Evolutionary conservation across 2,888 invertebrate genomes (phyloP), one percentile per base, ranked within the genome.

Genomic region (Ennomos erosarius): DNA sequence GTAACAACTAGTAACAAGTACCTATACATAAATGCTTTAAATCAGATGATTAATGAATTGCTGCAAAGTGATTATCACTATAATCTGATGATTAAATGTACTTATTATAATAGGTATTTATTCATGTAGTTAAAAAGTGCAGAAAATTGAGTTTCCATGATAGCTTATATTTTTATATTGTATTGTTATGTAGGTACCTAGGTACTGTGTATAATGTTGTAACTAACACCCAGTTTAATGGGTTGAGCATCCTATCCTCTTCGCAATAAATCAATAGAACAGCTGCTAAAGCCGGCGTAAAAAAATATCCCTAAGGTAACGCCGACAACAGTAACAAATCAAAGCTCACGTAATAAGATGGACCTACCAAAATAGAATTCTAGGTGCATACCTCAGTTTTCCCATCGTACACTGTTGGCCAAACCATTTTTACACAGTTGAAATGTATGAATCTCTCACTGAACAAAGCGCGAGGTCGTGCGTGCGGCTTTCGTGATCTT

Each of bases 401-500:
- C 42, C 82, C 85, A 82, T 92, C 92, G 80, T 86, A 86, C 67
- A 82, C 68, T 36, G 92, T 91, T 37, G 87, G 73, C 84, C 88
- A 93, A 68, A 88, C 93, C 93, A 93, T 88, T 55, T 82, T 84
- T 66, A 75, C 70, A 66, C 73, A 61, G 65, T 65, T 73, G 59
- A 58, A 70, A 73, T 82, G 81, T 59, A 84, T 72, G 53, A 69
- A 75, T 78, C 75, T 83, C 69, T 76, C 76, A 78, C 79, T 75
- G 73, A 79, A 81, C 76, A 72, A 74, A 66, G 75, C 74, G 79
- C 73, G 75, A 75, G 80, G 80, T 82, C 81, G 81, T 69, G 75
- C 79, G 74, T 76, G 78, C 81, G 82, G 82, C 83, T 82, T 81
- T 81, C 79, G 85, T 91, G 93, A 89, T 90, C 93, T 93, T 93